Evolutionary conservation across 2,888 invertebrate species (phyloP), one percentile per base, ranked within the genome.

Genomic region (Chrysolina americana): DNA sequence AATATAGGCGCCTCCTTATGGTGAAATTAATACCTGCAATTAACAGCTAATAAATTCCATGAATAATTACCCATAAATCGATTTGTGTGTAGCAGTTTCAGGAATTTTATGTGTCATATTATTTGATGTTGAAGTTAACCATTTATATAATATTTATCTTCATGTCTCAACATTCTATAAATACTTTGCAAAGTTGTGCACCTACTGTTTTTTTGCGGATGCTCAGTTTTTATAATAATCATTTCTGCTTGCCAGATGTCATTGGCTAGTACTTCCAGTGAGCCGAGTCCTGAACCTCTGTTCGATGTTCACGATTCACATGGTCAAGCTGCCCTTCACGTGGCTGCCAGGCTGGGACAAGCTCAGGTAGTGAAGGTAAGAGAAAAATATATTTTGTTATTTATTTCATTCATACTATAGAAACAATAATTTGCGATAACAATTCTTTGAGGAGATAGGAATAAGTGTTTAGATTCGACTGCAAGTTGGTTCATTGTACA

Each of bases 281-380:
- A 88, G 79, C 87, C 84, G 41, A 88, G 87, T 80, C 86, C 86
- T 0, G 88, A 91, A 89, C 90, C 90, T 0, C 84, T 89, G 74
- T 90, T 91, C 2, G 89, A 90, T 66, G 86, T 92, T 63, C 89
- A 92, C 21, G 94, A 96, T 86, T 90, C 93, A 23, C 93, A 94
- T 73, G 96, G 96, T 6, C 95, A 97, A 86, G 95, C 96, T 2
- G 94, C 96, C 0, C 89, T 98, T 71, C 97, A 96, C 87, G 91
- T 95, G 62, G 96, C 96, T 8, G 94, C 96, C 0, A 90, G 94
- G 21, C 94, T 96, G 74, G 94, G 95, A 0, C 94, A 95, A 78
- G 89, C 91, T 2, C 92, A 93, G 75, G 93, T 95, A 2, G 94
- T 94, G 0, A 92, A 91, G 82, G 90, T 94, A 75, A 69, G 75